These are phyloP conservation scores for Lepidocyrtoides sp. DNA, from an alignment of 2,888 invertebrate species.

Conservation along the genomic window DNA sequence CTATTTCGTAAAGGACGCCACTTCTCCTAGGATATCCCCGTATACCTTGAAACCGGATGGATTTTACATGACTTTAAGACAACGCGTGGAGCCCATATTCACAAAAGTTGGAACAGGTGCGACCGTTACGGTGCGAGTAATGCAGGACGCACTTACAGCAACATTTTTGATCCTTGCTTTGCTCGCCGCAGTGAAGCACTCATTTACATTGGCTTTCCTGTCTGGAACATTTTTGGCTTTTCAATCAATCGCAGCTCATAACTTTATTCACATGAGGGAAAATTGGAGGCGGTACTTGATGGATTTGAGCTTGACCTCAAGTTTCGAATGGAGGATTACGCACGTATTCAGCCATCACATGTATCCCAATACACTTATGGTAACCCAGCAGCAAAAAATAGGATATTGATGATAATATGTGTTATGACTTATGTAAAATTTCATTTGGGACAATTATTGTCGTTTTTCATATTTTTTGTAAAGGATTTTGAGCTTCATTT, in stretches of 20 bases:
- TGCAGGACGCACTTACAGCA: constrained; percentile 83
- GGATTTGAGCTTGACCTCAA: constrained; percentile 90
- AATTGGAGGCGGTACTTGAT: constrained; percentile 94
- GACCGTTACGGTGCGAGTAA: constrained; percentile 67
- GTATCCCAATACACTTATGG: constrained; percentile 92
- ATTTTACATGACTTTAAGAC: constrained; percentile 91
- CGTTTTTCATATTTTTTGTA: too few species aligned
- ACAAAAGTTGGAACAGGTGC: constrained; percentile 84
- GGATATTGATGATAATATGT: too few species aligned
- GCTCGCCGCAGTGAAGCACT: constrained; percentile 86
- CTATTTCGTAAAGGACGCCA: constrained; percentile 90
- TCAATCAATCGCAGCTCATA: constrained; percentile 90
- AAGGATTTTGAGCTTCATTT: constrained; percentile 43
- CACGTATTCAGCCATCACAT: constrained; percentile 93
- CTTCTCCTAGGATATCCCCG: constrained; percentile 90
- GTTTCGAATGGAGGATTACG: constrained; percentile 91
- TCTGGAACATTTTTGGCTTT: constrained; percentile 89
- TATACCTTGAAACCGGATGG: constrained; percentile 92
- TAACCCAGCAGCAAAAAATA: too few species aligned
- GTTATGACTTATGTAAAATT: too few species aligned
- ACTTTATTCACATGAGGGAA: constrained; percentile 92
- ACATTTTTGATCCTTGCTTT: constrained; percentile 73
- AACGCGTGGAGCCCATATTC: constrained; percentile 81
- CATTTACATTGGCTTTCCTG: constrained; percentile 87
- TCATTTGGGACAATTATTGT: too few species aligned